phyloP scores from a whole-genome alignment of 2,888 invertebrate genomes.

The Neria commutata region DNA sequence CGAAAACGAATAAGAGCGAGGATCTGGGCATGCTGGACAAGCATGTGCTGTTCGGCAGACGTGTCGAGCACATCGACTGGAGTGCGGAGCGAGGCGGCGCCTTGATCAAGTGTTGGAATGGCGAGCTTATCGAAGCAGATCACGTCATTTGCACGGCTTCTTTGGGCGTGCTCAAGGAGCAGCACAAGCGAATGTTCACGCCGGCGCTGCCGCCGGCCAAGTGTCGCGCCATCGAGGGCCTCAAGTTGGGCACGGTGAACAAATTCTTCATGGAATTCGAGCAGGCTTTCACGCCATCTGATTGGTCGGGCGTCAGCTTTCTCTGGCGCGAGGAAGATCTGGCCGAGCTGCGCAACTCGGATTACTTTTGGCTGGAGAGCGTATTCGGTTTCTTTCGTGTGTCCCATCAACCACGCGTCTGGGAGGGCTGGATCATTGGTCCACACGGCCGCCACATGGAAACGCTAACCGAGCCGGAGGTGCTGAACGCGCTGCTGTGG shows the following conservation, averaged over 20 bases:
- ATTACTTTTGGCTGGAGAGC: slow-evolving; percentile 67
- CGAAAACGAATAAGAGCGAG: slow-evolving; percentile 22
- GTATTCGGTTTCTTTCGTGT: slow-evolving; percentile 72
- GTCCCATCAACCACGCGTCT: slow-evolving; percentile 67
- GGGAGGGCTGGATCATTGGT: slow-evolving; percentile 74
- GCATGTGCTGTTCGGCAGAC: slow-evolving; percentile 45
- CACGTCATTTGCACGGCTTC: slow-evolving; percentile 68
- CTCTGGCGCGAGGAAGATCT: slow-evolving; percentile 66
- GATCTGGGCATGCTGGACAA: slow-evolving; percentile 52
- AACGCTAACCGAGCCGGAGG: slow-evolving; percentile 64
- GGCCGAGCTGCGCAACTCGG: slow-evolving; percentile 36
- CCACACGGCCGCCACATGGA: slow-evolving; percentile 69
- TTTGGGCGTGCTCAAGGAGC: slow-evolving; percentile 67
- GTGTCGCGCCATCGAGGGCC: slow-evolving; percentile 63
- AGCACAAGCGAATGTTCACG: slow-evolving; percentile 56
- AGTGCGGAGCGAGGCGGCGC: slow-evolving; percentile 27
- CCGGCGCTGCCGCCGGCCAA: slow-evolving; percentile 64
- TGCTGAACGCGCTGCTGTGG: slow-evolving; percentile 45
- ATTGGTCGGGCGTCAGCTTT: slow-evolving; percentile 64
- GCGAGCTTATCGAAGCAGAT: slow-evolving; percentile 62
- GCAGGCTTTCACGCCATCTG: slow-evolving; percentile 64
- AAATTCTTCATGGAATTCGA: slow-evolving; percentile 70
- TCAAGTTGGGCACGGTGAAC: slow-evolving; percentile 68
- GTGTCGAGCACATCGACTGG: slow-evolving; percentile 48
- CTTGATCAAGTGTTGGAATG: slow-evolving; percentile 52